Base-by-base conservation (phyloP, 2,113 vertebrate species). In the Daubentonia madagascariensis region DNA sequence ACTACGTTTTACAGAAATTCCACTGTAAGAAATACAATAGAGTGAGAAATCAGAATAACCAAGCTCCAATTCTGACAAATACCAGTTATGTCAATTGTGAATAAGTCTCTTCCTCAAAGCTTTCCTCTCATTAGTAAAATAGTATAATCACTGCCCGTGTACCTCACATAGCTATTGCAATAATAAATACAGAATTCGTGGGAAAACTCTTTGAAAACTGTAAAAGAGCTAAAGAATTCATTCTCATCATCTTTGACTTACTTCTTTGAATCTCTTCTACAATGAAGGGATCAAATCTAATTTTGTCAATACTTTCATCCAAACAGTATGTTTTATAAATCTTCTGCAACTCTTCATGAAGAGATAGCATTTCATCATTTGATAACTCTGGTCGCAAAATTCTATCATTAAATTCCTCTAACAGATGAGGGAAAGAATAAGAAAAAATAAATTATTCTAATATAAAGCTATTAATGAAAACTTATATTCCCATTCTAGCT, bases 371-470 rank as follows among this genome's bases (percentile, higher is more conserved):
- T 98, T 99, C 99, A 3, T 97, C 37, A 96, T 99, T 99, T 32
- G 98, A 99, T 87, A 99, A 98, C 43, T 99, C 99, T 2, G 99
- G 99, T 76, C 98, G 97, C 96, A 99, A 98, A 98, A 99, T 99
- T 98, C 99, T 99, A 94, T 99, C 99, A 96, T 99, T 99, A 95
- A 99, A 99, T 98, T 99, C 99, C 99, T 99, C 99, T 99, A 98
- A 54, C 72, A 97, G 97, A 86, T 79, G 40, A 91, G 54, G 65
- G 18, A 94, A 96, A 98, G 8, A 88, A 96, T 76, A 97, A 25
- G 16, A 73, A 70, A 97, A 95, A 95, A 95, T 18, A 6, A 75
- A 78, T 93, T 91, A 95, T 48, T 94, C 96, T 93, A 85, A 89
- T 73, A 78, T 17, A 85, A 30, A 86, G 52, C 20, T 79, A 63